These are phyloP conservation scores for Melanostoma scalare DNA, from an alignment of 2,888 invertebrate genomes.

Conservation along the genomic window DNA sequence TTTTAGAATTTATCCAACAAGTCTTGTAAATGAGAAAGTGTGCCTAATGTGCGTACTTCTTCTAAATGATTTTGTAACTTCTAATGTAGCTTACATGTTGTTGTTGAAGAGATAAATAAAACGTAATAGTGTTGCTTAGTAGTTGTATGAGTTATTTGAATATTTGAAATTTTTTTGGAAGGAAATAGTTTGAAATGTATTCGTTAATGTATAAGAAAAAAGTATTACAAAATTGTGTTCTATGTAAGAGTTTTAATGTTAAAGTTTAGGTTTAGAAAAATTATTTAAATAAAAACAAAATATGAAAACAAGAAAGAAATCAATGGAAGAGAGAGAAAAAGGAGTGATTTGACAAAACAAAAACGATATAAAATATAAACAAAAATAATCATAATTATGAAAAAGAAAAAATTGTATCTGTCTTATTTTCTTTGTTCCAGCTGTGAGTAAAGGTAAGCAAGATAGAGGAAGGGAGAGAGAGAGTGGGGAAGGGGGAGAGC, in stretches of 20 bases:
- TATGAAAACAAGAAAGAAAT: slow-evolving; percentile 24
- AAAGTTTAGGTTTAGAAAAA: slow-evolving; percentile 15
- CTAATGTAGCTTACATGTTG: no score
- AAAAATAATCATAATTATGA: slow-evolving; percentile 29
- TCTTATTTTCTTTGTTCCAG: no score
- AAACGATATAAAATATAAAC: slow-evolving; percentile 27
- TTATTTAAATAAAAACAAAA: background rate
- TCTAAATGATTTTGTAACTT: background rate
- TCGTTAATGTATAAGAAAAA: slow-evolving; percentile 49
- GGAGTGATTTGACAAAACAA: slow-evolving; percentile 34
- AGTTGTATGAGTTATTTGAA: slow-evolving; percentile 30
- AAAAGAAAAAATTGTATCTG: no score
- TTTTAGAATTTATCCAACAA: slow-evolving; percentile 53
- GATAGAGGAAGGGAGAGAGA: no score
- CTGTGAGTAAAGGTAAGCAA: no score
- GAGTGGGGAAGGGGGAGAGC: no score
- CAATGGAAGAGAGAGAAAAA: background rate
- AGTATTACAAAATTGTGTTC: slow-evolving; percentile 67
- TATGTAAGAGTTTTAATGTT: slow-evolving; percentile 36
- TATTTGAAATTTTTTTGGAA: slow-evolving; percentile 17
- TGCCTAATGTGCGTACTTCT: slow-evolving; percentile 37
- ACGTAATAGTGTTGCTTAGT: no score
- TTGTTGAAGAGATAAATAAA: no score
- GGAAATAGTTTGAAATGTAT: slow-evolving; percentile 19
- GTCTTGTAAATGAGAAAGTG: slow-evolving; percentile 27